A percentile compares a stretch with the other conserved stretches of the same genome.
Evolutionary conservation across 2,888 invertebrate species (phyloP).

Genomic region (Polyommatus iphigenia): DNA sequence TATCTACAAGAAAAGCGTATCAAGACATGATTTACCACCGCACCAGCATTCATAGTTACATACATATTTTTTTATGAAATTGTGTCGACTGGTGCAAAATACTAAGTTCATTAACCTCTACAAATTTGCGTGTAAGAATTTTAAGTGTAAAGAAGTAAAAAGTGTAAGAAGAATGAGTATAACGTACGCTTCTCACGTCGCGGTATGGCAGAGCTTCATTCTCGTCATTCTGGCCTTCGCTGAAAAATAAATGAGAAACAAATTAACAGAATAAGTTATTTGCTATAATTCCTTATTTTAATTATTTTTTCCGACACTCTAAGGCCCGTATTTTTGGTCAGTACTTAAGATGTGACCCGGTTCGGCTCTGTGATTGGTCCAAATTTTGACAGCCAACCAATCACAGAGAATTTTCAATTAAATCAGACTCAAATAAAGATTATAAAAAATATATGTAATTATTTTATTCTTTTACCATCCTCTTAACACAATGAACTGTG

Average conservation of each 20-base stretch:
- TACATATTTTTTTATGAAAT: slow-evolving; percentile 6
- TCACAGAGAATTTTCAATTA: too few species aligned
- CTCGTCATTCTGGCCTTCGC: slow-evolving; percentile 94
- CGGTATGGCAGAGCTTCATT: slow-evolving; percentile 91
- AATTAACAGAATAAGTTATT: slow-evolving; percentile 40
- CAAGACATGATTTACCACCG: slow-evolving; percentile 13
- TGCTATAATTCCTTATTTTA: not conserved
- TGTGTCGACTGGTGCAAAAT: not conserved
- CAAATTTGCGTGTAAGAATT: slow-evolving; percentile 32
- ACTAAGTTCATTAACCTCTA: slow-evolving; percentile 32
- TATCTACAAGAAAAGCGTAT: slow-evolving; percentile 26
- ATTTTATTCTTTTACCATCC: too few species aligned
- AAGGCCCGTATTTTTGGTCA: too few species aligned
- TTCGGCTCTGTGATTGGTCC: too few species aligned
- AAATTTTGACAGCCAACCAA: too few species aligned
- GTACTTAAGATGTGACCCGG: too few species aligned
- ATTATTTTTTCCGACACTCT: not conserved
- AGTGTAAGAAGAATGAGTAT: slow-evolving; percentile 37
- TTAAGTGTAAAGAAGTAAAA: slow-evolving; percentile 25
- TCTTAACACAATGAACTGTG: too few species aligned
- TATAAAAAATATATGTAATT: too few species aligned
- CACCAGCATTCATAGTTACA: slow-evolving; percentile 26
- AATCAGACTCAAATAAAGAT: too few species aligned
- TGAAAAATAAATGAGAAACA: slow-evolving; percentile 62
- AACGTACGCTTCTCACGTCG: slow-evolving; percentile 91